A percentile compares a stretch with the other conserved stretches of the same genome.
These are phyloP conservation scores for Eucera pruinosa DNA, from an alignment of 2,888 invertebrate species.

Conservation along the genomic window DNA sequence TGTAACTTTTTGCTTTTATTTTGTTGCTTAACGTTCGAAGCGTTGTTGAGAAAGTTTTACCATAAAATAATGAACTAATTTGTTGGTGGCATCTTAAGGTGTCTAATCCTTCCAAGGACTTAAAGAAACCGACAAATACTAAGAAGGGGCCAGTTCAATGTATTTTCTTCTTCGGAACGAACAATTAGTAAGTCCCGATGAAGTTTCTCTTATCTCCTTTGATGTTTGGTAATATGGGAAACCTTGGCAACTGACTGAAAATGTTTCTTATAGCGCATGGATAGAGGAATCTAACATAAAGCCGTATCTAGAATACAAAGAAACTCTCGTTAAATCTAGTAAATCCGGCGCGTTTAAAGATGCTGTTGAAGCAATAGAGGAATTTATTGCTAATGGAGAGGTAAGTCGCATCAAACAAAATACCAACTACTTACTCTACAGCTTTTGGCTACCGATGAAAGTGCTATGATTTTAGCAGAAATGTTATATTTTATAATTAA, in stretches of 20 bases:
- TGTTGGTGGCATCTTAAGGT: conserved; percentile 86
- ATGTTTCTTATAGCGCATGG: conserved; percentile 90
- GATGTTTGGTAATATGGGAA: conserved; percentile 11
- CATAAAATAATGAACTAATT: conserved; percentile 47
- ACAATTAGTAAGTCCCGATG: conserved; percentile 94
- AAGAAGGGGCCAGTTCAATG: conserved; percentile 91
- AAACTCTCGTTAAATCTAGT: conserved; percentile 90
- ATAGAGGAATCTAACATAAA: conserved; percentile 94
- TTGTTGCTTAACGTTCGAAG: background rate
- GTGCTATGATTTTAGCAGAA: background rate
- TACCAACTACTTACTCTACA: conserved; percentile 14
- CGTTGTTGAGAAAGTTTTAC: background rate
- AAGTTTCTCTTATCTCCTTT: conserved; percentile 40
- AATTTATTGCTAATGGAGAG: conserved; percentile 90
- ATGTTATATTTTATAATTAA: background rate
- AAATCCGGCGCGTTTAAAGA: conserved; percentile 92
- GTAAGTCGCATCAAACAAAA: conserved; percentile 82
- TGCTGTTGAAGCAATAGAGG: conserved; percentile 92
- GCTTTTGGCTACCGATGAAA: background rate
- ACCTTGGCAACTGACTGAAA: conserved; percentile 17
- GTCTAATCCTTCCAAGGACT: conserved; percentile 91
- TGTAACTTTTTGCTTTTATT: background rate
- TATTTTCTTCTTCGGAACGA: conserved; percentile 97
- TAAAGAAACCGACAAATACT: conserved; percentile 89
- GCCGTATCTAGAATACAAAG: conserved; percentile 92